Evolutionary conservation across 2,797 vertebrate species (phyloP).

Genomic region (Myotis daubentonii): DNA sequence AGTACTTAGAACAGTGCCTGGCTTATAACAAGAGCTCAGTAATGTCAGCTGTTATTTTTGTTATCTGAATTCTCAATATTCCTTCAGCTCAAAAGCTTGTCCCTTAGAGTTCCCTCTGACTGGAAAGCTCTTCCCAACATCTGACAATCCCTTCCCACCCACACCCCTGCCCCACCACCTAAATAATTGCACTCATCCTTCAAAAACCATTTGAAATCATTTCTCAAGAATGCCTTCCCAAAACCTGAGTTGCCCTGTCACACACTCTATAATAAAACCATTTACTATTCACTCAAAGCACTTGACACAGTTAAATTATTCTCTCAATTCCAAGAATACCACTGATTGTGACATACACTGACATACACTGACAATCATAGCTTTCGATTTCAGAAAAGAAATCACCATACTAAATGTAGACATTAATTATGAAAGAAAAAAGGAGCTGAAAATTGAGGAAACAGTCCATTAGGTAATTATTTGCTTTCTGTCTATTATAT

Average conservation of each 20-base stretch:
- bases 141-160: background rate
- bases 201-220: background rate
- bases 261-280: background rate
- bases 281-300: constrained; percentile 11
- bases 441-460: background rate
- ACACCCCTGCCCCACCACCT: background rate
- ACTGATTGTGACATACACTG: background rate
- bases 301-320: constrained; percentile 19
- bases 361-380: background rate
- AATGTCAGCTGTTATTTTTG: background rate
- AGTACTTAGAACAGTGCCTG: background rate
- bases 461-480: background rate
- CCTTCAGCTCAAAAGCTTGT: background rate
- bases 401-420: background rate
- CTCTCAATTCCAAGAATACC: constrained; percentile 27
- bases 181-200: background rate
- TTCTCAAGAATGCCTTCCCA: constrained; percentile 18
- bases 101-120: background rate
- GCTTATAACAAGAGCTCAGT: background rate
- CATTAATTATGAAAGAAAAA: background rate
- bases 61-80: background rate
- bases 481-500: background rate
- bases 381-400: constrained; percentile 54
- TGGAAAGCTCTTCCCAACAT: constrained; percentile 7
- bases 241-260: background rate